These are phyloP conservation scores for Spodoptera exigua DNA, from an alignment of 2,888 invertebrate genomes.

Conservation along the genomic window DNA sequence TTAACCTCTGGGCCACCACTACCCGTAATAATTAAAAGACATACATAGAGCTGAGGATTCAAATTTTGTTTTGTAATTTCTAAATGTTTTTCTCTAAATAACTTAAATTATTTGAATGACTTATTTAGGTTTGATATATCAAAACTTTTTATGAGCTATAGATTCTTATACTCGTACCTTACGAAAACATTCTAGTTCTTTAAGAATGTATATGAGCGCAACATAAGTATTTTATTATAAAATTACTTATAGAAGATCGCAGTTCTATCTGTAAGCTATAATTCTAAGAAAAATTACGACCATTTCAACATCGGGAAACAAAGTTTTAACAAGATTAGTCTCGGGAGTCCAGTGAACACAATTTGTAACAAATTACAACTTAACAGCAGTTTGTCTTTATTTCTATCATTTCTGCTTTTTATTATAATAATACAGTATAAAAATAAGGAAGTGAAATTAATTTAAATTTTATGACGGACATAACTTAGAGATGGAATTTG, in stretches of 20 bases:
- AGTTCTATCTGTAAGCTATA: conserved; percentile 40
- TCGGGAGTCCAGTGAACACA: conserved; percentile 63
- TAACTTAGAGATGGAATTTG: conserved; percentile 31
- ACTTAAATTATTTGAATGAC: too few species aligned
- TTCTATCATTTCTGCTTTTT: conserved; percentile 52
- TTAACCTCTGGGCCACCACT: too few species aligned
- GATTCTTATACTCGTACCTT: too few species aligned
- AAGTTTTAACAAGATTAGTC: conserved; percentile 68
- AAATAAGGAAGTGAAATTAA: conserved; percentile 17
- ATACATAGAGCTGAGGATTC: too few species aligned
- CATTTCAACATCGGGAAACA: conserved; percentile 34
- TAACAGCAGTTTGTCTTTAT: conserved; percentile 59
- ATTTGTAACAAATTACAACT: conserved; percentile 67
- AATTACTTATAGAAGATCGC: conserved; percentile 11
- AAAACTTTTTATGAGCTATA: too few species aligned
- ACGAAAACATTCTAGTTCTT: background rate
- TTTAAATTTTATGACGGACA: conserved; percentile 13
- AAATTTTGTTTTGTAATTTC: too few species aligned
- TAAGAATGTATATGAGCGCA: conserved; percentile 11
- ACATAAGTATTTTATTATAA: conserved; percentile 28
- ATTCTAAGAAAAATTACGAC: conserved; percentile 45
- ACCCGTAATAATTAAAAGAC: too few species aligned
- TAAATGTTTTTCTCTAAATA: too few species aligned
- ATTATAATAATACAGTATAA: conserved; percentile 41
- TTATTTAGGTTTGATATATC: too few species aligned